Evolutionary conservation across 2,888 invertebrate genomes (phyloP), one percentile per base, ranked within the genome.

Genomic region (Conistra vaccinii): DNA sequence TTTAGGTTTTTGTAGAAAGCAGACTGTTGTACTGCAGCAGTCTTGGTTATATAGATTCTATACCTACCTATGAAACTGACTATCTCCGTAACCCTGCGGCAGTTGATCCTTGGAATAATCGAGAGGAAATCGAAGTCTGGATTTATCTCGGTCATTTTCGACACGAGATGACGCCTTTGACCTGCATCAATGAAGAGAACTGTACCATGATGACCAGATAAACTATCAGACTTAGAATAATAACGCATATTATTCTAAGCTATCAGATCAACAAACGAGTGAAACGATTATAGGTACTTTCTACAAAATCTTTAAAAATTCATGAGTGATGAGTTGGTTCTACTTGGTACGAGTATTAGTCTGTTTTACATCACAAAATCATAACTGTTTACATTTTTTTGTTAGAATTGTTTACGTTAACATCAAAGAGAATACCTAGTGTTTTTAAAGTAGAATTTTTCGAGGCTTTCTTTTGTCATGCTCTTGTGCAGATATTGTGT

Each of bases 311-410:
- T 63, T 77, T 77, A 45, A 42, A 63, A 71, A 42, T 69, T 10
- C 26, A 10, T 45, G 53, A 35, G 17, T 73, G 39, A 71, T 71
- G 39, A 39, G 29, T 51, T 68, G n/a, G 20, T 55, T 35, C 26
- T 45, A 45, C 23, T 66, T 51, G 23, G 5, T 14, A n/a, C n/a
- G n/a, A n/a, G n/a, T n/a, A 12, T 32, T 45, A 29, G 32, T 68
- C 80, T 80, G 82, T 77, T 77, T 69, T 69, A 32, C 51, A 55
- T 79, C 76, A 75, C 26, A 65, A 48, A 69, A 32, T 51, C 55
- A 57, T 80, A 67, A 71, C 29, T 68, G 81, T 80, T 80, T 76
- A 81, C n/a, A 32, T 45, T 67, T n/a, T 69, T 42, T 23, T 3
- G 6, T 57, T 42, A 65, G 48, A 63, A 65, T 65, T 60, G 32